Percentiles rank a stretch among this genome's conserved stretches.
phyloP scores from a whole-genome alignment of 2,797 vertebrate genomes.

The Neopelma chrysocephalum region DNA sequence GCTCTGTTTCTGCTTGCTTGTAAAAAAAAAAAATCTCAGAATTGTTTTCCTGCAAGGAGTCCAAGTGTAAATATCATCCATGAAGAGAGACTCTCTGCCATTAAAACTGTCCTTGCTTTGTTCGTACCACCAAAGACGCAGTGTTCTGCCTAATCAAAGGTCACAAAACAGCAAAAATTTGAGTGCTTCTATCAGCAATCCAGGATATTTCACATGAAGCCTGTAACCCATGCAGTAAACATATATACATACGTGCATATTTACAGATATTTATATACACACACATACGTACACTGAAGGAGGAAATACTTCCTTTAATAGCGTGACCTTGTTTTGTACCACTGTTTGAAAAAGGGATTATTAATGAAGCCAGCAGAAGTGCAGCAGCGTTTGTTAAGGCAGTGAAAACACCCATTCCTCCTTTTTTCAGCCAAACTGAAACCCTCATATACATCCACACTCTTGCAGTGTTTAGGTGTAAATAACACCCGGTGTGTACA shows the following conservation, averaged over 20 bases:
- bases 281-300: neutral
- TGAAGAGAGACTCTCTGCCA: neutral
- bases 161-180: neutral
- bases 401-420: neutral
- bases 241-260: neutral
- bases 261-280: neutral
- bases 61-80: neutral
- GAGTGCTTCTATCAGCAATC: neutral
- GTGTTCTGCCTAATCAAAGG: neutral
- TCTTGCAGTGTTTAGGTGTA: constrained; percentile 81
- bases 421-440: neutral
- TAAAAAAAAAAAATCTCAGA: neutral
- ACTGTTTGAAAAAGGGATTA: neutral
- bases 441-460: neutral
- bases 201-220: neutral
- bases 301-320: neutral
- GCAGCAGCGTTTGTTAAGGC: neutral
- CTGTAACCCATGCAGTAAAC: neutral
- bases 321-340: neutral
- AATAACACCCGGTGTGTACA: constrained; percentile 87
- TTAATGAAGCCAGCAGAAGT: constrained; percentile 1
- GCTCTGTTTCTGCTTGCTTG: neutral
- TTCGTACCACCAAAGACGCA: constrained; percentile 5
- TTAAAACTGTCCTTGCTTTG: constrained; percentile 23
- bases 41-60: neutral